phyloP scores from a whole-genome alignment of 1,140 invertebrate species.

The Antheraea pernyi region DNA sequence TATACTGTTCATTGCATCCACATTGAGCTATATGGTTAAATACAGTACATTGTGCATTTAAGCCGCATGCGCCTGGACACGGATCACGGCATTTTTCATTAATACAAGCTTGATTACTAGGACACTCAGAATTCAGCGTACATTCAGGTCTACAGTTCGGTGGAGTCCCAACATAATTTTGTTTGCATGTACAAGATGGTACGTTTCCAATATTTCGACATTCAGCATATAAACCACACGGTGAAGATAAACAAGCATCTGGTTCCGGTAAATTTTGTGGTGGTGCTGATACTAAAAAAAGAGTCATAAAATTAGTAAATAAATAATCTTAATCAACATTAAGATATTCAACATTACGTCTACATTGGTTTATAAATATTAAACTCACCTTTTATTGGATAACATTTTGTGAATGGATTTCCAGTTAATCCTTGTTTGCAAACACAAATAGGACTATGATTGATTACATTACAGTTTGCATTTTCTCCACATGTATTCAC shows the following conservation, averaged over 20 bases:
- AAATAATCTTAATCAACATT: not conserved
- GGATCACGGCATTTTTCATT: slow-evolving; percentile 86
- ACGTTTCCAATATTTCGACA: slow-evolving; percentile 83
- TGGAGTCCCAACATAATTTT: slow-evolving; percentile 83
- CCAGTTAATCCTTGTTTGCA: slow-evolving; percentile 83
- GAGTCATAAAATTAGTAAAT: slow-evolving; percentile 3
- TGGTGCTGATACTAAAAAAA: slow-evolving; percentile 75
- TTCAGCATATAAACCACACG: slow-evolving; percentile 86
- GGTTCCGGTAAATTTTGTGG: slow-evolving; percentile 57
- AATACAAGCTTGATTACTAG: slow-evolving; percentile 84
- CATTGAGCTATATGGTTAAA: slow-evolving; percentile 89
- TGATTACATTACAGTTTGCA: slow-evolving; percentile 87
- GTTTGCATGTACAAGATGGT: slow-evolving; percentile 84
- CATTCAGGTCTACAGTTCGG: slow-evolving; percentile 88
- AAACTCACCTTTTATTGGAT: slow-evolving; percentile 78
- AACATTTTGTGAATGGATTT: slow-evolving; percentile 86
- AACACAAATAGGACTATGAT: slow-evolving; percentile 87
- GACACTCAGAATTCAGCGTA: slow-evolving; percentile 87
- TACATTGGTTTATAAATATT: not conserved
- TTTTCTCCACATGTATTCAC: slow-evolving; percentile 86
- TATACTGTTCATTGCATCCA: slow-evolving; percentile 80
- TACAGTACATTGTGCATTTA: slow-evolving; percentile 83
- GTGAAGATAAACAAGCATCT: slow-evolving; percentile 86
- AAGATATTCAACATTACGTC: not conserved
- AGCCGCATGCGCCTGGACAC: slow-evolving; percentile 85